phyloP scores from a whole-genome alignment of 2,888 invertebrate genomes.

The Stratiomys singularior region DNA sequence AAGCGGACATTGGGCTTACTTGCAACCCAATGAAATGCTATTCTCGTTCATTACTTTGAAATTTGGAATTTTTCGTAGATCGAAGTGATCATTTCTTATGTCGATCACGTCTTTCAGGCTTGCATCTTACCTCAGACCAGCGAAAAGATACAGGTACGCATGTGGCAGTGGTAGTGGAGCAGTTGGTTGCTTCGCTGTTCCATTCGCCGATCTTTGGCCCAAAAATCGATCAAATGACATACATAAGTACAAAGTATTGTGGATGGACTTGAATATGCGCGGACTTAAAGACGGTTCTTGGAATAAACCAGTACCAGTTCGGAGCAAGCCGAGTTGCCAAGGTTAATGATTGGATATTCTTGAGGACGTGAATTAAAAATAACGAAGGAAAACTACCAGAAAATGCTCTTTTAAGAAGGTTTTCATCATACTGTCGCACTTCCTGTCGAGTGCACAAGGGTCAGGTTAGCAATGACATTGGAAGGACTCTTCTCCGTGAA shows the following conservation, averaged over 20 bases:
- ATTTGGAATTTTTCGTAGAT: conserved; percentile 28
- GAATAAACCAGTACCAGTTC: neutral
- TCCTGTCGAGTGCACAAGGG: too few relatives aligned
- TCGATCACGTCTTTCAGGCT: conserved; percentile 39
- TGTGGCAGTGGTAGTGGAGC: neutral
- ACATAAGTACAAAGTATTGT: conserved; percentile 10
- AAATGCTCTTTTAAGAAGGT: too few relatives aligned
- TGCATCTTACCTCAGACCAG: neutral
- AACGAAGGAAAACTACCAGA: too few relatives aligned
- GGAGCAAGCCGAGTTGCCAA: neutral
- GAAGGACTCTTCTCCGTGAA: too few relatives aligned
- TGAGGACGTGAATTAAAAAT: too few relatives aligned
- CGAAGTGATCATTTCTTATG: conserved; percentile 33
- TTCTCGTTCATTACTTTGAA: conserved; percentile 17
- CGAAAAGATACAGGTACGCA: neutral
- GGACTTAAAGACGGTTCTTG: neutral
- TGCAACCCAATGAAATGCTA: neutral
- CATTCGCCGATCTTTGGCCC: neutral
- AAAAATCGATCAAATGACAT: conserved; percentile 44
- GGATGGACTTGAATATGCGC: neutral
- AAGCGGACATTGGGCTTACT: neutral
- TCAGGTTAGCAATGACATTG: too few relatives aligned
- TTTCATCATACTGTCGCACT: too few relatives aligned
- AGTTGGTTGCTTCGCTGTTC: neutral
- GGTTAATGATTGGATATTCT: neutral